These are phyloP conservation scores for Myathropa florea DNA, from an alignment of 2,888 invertebrate species.

Conservation along the genomic window DNA sequence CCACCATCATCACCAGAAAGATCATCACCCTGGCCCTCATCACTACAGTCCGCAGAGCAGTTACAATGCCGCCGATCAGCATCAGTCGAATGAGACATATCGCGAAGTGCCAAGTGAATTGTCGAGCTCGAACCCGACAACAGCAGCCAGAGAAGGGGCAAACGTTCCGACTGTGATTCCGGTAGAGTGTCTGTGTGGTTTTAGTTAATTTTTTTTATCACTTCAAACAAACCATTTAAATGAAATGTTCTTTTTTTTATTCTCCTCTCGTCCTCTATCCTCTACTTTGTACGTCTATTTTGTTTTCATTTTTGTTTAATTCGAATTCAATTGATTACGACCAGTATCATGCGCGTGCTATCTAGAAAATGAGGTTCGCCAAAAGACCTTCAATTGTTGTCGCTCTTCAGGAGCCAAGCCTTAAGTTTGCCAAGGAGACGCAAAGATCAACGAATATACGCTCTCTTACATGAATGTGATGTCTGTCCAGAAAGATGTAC, in stretches of 20 bases:
- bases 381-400: not conserved
- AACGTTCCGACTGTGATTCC: conserved; percentile 78
- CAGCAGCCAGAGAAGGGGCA: conserved; percentile 53
- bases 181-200: conserved; percentile 78
- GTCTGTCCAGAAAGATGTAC: conserved; percentile 42
- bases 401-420: not conserved
- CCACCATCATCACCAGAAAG: conserved; percentile 64
- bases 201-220: conserved; percentile 50
- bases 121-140: conserved; percentile 50
- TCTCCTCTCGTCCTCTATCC: conserved; percentile 46
- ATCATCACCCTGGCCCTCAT: conserved; percentile 72
- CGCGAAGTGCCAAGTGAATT: conserved; percentile 79
- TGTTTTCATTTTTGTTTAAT: conserved; percentile 7
- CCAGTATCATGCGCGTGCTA: conserved; percentile 7
- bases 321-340: conserved; percentile 17
- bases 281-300: conserved; percentile 13
- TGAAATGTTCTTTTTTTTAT: conserved; percentile 5
- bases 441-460: conserved; percentile 21
- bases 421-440: conserved; percentile 4
- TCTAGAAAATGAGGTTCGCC: not conserved
- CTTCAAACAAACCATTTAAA: conserved; percentile 5
- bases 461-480: conserved; percentile 26
- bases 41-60: conserved; percentile 76
- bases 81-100: conserved; percentile 78
- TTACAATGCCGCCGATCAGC: conserved; percentile 74